Percentiles rank a stretch among this genome's conserved stretches.
Evolutionary conservation across 2,888 invertebrate genomes (phyloP).

Genomic region (Balanococcus diminutus): DNA sequence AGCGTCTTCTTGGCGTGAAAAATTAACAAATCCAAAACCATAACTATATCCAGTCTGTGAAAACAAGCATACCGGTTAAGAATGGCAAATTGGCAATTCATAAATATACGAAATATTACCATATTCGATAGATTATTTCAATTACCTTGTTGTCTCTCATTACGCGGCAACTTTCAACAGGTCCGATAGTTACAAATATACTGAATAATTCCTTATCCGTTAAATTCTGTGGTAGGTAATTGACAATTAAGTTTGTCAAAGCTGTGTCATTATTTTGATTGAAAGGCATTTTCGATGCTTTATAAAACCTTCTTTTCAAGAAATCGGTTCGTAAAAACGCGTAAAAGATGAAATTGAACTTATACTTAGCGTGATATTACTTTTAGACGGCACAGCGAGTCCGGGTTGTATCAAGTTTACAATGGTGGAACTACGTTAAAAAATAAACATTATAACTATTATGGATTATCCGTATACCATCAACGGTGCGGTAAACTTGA

Average conservation of each 20-base stretch:
- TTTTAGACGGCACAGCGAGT: background rate
- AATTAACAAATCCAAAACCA: slow-evolving; percentile 96
- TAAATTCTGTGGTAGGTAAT: slow-evolving; percentile 93
- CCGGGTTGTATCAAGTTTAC: background rate
- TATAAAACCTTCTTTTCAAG: background rate
- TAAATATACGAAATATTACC: background rate
- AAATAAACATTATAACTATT: background rate
- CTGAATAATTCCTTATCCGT: slow-evolving; percentile 88
- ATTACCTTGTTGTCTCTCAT: slow-evolving; percentile 86
- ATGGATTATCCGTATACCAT: background rate
- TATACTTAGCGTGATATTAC: slow-evolving; percentile 19
- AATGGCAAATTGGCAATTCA: background rate
- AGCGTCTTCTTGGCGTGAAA: slow-evolving; percentile 83
- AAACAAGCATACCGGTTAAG: slow-evolving; percentile 45
- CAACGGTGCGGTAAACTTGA: background rate
- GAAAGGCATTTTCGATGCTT: slow-evolving; percentile 47
- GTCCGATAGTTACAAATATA: slow-evolving; percentile 86
- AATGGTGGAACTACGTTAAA: background rate
- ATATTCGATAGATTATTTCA: background rate
- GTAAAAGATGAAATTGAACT: background rate
- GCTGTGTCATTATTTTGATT: slow-evolving; percentile 57
- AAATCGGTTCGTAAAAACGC: background rate
- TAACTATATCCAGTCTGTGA: slow-evolving; percentile 90
- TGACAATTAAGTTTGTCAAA: slow-evolving; percentile 86
- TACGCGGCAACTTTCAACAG: slow-evolving; percentile 87